Evolutionary conservation across 2,888 invertebrate species (phyloP).

Genomic region (Ditula angustiorana): DNA sequence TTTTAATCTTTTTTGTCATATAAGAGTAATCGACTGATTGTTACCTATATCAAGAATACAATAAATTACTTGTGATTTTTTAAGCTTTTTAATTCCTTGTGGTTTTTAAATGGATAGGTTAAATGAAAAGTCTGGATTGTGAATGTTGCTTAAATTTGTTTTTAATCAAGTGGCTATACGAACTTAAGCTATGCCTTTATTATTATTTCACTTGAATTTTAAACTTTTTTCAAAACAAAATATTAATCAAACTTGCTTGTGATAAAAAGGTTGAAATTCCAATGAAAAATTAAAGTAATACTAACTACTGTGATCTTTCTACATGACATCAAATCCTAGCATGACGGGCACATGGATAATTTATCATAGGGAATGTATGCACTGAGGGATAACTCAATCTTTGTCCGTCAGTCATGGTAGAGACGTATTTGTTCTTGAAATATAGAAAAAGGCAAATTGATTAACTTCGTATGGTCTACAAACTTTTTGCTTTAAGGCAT

Average conservation of each 20-base stretch:
- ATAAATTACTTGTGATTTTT: conserved; percentile 23
- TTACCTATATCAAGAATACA: conserved; percentile 45
- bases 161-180: conserved; percentile 3
- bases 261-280: neutral
- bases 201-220: neutral
- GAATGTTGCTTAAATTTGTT: conserved; percentile 49
- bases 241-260: too few relatives aligned
- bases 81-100: conserved; percentile 14
- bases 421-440: neutral
- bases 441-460: neutral
- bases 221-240: too few relatives aligned
- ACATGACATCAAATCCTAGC: neutral
- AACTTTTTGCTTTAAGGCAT: neutral
- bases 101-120: conserved; percentile 47
- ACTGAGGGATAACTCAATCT: too few relatives aligned
- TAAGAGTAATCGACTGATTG: conserved; percentile 64
- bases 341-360: too few relatives aligned
- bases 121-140: conserved; percentile 44
- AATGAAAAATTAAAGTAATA: too few relatives aligned
- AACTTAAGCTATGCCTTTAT: conserved; percentile 10
- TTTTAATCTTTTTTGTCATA: conserved; percentile 50
- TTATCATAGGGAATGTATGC: too few relatives aligned
- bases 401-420: too few relatives aligned
- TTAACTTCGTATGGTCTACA: neutral
- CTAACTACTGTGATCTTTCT: too few relatives aligned